Conservation (phyloP, 2,113 vertebrate genomes). For the Paraplagusia blochii region DNA sequence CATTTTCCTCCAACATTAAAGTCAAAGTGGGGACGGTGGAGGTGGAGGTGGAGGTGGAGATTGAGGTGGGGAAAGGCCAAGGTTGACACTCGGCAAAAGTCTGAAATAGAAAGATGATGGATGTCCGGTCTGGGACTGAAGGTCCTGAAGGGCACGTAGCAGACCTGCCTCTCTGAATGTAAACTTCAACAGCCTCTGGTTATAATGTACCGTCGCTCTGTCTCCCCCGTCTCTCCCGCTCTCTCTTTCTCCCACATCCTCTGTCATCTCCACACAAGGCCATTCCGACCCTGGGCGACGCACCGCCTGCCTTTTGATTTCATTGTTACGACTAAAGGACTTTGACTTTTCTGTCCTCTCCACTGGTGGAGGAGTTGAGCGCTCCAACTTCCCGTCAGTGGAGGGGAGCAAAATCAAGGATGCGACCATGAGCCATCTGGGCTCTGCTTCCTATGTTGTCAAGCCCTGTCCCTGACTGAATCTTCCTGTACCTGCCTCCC, state of each 20-base stretch:
- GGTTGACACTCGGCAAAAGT: not conserved
- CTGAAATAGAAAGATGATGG: constrained; percentile 54
- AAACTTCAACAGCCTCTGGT: constrained; percentile 78
- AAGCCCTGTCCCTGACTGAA: constrained; percentile 65
- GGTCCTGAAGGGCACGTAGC: constrained; percentile 84
- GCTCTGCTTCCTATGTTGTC: constrained; percentile 71
- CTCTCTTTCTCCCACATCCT: constrained; percentile 55
- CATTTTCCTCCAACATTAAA: not conserved
- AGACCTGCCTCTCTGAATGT: constrained; percentile 82
- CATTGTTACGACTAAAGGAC: constrained; percentile 62
- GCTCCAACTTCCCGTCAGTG: constrained; percentile 75
- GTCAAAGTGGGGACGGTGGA: constrained; percentile 23
- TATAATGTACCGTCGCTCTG: constrained; percentile 18
- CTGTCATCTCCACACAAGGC: constrained; percentile 66
- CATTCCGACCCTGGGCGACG: constrained; percentile 48
- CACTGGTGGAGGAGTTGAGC: constrained; percentile 48
- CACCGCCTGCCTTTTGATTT: constrained; percentile 74
- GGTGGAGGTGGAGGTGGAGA: too few species aligned
- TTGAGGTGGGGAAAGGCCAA: constrained; percentile 25
- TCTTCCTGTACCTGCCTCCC: constrained; percentile 75
- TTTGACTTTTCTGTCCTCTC: constrained; percentile 59
- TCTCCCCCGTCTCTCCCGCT: constrained; percentile 14
- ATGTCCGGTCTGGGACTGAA: constrained; percentile 65
- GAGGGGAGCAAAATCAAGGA: constrained; percentile 65
- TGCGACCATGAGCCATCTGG: constrained; percentile 72